phyloP scores from a whole-genome alignment of 1,140 invertebrate species.

The Pectinophora gossypiella region DNA sequence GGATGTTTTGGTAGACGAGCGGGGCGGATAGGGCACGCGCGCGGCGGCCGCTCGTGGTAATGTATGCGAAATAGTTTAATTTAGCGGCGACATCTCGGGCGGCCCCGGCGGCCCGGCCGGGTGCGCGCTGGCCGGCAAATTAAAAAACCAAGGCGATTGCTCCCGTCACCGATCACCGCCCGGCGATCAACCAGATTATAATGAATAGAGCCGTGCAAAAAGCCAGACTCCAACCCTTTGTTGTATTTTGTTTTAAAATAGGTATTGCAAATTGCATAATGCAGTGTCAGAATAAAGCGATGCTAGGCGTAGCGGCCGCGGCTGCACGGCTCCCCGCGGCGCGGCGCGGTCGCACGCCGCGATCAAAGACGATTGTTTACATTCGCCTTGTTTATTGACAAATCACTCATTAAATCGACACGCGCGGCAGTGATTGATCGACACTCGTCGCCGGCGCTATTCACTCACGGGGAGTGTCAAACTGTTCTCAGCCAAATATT shows the following conservation, averaged over 20 bases:
- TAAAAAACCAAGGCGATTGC: no score
- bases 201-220: no score
- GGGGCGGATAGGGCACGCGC: no score
- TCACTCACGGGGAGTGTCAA: background rate
- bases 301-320: background rate
- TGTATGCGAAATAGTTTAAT: no score
- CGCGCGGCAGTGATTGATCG: slow-evolving; percentile 19
- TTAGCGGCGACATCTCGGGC: no score
- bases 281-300: background rate
- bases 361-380: background rate
- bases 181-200: no score
- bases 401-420: slow-evolving; percentile 28
- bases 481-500: background rate
- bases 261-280: background rate
- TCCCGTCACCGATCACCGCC: no score
- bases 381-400: slow-evolving; percentile 1
- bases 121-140: no score
- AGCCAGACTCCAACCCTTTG: background rate
- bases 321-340: background rate
- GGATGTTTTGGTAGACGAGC: no score
- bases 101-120: no score
- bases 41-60: no score
- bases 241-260: background rate
- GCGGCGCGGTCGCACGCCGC: background rate
- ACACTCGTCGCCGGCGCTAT: background rate